A percentile compares a stretch with the other conserved stretches of the same genome.
Evolutionary conservation across 2,888 invertebrate species (phyloP).

Genomic region (Drosophila emarginata): DNA sequence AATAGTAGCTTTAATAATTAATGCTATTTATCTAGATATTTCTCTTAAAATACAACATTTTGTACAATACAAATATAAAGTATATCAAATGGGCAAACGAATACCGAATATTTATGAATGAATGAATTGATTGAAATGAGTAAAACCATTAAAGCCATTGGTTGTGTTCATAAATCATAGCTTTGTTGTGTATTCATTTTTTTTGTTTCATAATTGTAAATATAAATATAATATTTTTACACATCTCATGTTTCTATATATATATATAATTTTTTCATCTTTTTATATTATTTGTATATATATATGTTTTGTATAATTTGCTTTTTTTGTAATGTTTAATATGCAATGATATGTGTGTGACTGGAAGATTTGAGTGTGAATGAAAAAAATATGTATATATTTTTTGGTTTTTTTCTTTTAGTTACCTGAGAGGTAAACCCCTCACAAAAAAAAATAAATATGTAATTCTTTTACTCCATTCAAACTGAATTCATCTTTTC

Average conservation of each 20-base stretch:
- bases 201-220: conserved; percentile 25
- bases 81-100: conserved; percentile 32
- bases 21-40: conserved; percentile 47
- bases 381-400: conserved; percentile 34
- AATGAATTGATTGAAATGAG: conserved; percentile 2
- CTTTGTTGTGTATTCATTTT: conserved; percentile 36
- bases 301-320: conserved; percentile 42
- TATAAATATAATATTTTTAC: conserved; percentile 44
- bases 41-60: conserved; percentile 57
- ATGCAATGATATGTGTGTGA: conserved; percentile 74
- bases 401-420: conserved; percentile 18
- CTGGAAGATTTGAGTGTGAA: conserved; percentile 65
- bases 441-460: not conserved
- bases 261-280: conserved; percentile 34
- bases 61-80: conserved; percentile 36
- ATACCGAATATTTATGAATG: conserved; percentile 36
- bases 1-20: conserved; percentile 36
- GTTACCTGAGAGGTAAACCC: conserved; percentile 29
- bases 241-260: conserved; percentile 12
- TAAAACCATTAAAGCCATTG: conserved; percentile 9
- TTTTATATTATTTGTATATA: conserved; percentile 36
- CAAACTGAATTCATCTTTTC: conserved; percentile 5
- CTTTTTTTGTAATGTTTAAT: conserved; percentile 41
- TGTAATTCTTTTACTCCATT: not conserved
- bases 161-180: conserved; percentile 32